Percentiles rank a stretch among this genome's conserved stretches.
phyloP scores from a whole-genome alignment of 2,888 invertebrate genomes.

The Eupithecia exiguata region DNA sequence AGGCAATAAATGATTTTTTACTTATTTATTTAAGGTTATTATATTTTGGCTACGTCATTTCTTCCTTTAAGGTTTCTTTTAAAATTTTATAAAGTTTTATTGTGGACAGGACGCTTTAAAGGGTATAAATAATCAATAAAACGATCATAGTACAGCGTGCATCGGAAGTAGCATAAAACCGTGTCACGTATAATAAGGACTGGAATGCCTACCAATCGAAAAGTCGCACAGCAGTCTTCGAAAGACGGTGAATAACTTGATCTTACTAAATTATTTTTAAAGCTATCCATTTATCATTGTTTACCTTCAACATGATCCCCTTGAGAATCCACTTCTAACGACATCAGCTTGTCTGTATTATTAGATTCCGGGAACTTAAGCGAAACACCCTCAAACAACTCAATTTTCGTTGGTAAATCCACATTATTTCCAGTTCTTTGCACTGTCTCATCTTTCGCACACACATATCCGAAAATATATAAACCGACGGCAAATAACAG shows the following conservation, averaged over 20 bases:
- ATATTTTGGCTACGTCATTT: no score
- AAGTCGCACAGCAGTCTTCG: background rate
- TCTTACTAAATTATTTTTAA: background rate
- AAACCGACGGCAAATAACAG: conserved; percentile 47
- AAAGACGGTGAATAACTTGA: background rate
- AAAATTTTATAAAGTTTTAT: no score
- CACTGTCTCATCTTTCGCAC: conserved; percentile 52
- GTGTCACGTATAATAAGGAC: background rate
- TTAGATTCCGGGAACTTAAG: conserved; percentile 62
- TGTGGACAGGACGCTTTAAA: no score
- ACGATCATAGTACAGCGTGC: no score
- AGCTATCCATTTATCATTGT: conserved; percentile 23
- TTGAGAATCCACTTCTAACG: conserved; percentile 66
- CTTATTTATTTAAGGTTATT: no score
- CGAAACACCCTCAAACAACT: conserved; percentile 69
- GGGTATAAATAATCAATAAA: no score
- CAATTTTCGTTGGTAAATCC: conserved; percentile 56
- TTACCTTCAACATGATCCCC: conserved; percentile 62
- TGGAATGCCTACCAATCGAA: no score
- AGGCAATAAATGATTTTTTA: no score
- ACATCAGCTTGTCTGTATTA: conserved; percentile 59
- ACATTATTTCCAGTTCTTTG: conserved; percentile 28
- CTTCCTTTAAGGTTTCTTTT: no score
- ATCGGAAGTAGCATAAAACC: background rate
- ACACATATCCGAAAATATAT: conserved; percentile 39